Base-by-base conservation (phyloP, 2,888 invertebrate genomes). In the Gibbula magus region DNA sequence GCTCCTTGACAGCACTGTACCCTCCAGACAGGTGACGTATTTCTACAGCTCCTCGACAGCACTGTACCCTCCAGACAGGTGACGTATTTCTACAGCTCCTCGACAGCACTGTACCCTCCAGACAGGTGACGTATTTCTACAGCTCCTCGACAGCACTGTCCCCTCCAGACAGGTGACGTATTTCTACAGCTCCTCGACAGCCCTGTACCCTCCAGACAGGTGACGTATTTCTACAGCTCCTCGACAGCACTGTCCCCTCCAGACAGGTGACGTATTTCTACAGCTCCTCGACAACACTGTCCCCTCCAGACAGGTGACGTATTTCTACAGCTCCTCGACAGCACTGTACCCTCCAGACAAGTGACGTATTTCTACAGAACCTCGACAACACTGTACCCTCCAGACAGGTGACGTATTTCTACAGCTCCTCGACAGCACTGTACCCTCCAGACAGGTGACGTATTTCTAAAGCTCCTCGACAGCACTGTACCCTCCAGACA, bases 391-490 rank as follows among this genome's bases (percentile, higher is more conserved):
- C 76, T 45, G 45, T 77, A 8, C 77, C 78, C 52, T 81, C 80
- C 22, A 76, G 81, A 77, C 78, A 82, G 79, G 84, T 84, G 76
- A 56, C n/a, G 32, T 4, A 52, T 8, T 35, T 16, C 16, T 51
- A 13, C 67, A 75, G 22, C 76, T 83, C 7, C 78, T 84, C 22
- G 82, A 82, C 32, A 82, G 82, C 52, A 54, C 76, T 45, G 45
- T 77, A 8, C 77, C 78, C 52, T 81, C 80, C 22, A 76, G 81
- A 77, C 78, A 82, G 79, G 84, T 84, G 76, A 56, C n/a, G 32
- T 4, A 52, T 8, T 35, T 16, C 16, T 51, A n/a, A n/a, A 75
- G 22, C 76, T 83, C 7, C 78, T 84, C 22, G 82, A 82, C 32
- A 82, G 82, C 52, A 54, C 76, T 45, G 45, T 77, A 8, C 77